phyloP scores from a whole-genome alignment of 2,888 invertebrate species.

The Megalurothrips usitatus region DNA sequence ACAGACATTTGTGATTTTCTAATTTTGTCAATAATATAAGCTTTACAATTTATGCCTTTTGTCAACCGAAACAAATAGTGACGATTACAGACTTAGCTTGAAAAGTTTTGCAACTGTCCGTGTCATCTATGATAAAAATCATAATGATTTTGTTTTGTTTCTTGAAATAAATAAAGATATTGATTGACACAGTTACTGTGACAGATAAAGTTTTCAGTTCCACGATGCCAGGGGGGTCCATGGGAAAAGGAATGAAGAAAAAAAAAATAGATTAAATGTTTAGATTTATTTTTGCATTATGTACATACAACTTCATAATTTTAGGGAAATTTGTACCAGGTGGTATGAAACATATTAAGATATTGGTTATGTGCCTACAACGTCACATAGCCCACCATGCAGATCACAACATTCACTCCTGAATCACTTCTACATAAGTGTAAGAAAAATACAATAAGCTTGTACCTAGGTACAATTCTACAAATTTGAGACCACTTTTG shows the following conservation, averaged over 20 bases:
- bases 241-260: too few relatives aligned
- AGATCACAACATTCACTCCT: slow-evolving; percentile 5
- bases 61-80: not conserved
- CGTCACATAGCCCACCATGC: not conserved
- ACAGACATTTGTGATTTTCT: not conserved
- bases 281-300: not conserved
- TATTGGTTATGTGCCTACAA: not conserved
- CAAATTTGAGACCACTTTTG: too few relatives aligned
- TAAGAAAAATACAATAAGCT: too few relatives aligned
- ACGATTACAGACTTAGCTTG: not conserved
- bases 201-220: too few relatives aligned
- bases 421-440: too few relatives aligned
- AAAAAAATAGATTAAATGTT: not conserved
- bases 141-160: not conserved
- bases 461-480: too few relatives aligned
- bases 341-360: not conserved
- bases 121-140: not conserved
- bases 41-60: not conserved
- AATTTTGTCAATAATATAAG: not conserved
- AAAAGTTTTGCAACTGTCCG: not conserved
- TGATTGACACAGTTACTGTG: not conserved
- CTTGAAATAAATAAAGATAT: not conserved
- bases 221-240: too few relatives aligned
- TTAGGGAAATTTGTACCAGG: not conserved
- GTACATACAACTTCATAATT: slow-evolving; percentile 2